phyloP scores from a whole-genome alignment of 2,113 vertebrate genomes.

The Odocoileus hemionus region DNA sequence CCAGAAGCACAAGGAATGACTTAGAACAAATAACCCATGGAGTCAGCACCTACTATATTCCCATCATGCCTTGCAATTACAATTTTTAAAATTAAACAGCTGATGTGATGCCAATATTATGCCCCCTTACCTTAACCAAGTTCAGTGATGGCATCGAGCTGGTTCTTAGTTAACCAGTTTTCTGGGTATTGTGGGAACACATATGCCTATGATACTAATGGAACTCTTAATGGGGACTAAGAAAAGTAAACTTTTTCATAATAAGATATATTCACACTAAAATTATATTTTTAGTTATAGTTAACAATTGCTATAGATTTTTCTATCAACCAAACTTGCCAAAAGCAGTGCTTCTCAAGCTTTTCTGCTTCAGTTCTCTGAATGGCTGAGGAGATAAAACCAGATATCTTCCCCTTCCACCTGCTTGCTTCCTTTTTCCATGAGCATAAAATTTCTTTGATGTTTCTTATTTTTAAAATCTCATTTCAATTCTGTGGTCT shows the following conservation, averaged over 20 bases:
- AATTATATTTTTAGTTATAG: background rate
- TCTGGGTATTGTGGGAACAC: background rate
- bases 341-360: background rate
- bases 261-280: background rate
- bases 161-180: conserved; percentile 19
- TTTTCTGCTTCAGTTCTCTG: background rate
- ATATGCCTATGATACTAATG: background rate
- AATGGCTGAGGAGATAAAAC: background rate
- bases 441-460: background rate
- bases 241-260: background rate
- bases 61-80: background rate
- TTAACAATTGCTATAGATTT: background rate
- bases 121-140: background rate
- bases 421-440: background rate
- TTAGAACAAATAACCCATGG: conserved; percentile 26
- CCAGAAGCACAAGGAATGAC: conserved; percentile 16
- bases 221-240: background rate
- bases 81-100: conserved; percentile 13
- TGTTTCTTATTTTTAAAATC: background rate
- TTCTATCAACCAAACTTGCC: background rate
- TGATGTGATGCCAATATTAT: background rate
- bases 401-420: background rate
- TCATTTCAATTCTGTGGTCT: background rate
- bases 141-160: background rate
- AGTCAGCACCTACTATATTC: background rate